Percentiles rank a stretch among this genome's conserved stretches.
Evolutionary conservation across 2,113 vertebrate genomes (phyloP).

Genomic region (Pao palembangensis): DNA sequence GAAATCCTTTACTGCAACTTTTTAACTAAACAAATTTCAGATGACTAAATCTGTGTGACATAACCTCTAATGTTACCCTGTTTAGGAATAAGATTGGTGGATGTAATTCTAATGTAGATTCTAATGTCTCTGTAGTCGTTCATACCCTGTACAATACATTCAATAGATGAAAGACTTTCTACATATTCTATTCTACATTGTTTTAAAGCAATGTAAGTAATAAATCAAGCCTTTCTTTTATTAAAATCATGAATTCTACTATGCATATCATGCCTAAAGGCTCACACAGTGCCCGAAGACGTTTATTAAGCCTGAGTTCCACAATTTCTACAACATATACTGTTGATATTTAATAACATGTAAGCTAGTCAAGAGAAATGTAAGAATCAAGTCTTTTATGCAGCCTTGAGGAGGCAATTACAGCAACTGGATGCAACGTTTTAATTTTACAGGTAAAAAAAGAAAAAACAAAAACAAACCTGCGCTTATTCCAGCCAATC

Average conservation of each 20-base stretch:
- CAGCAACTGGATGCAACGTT: constrained; percentile 39
- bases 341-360: constrained; percentile 5
- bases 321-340: constrained; percentile 15
- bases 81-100: too few species aligned
- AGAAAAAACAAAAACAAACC: not conserved
- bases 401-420: constrained; percentile 44
- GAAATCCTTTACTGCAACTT: not conserved
- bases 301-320: constrained; percentile 34
- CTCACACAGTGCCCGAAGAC: constrained; percentile 18
- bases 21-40: not conserved
- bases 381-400: constrained; percentile 20
- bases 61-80: not conserved
- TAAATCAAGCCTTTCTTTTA: constrained; percentile 12
- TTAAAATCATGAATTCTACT: constrained; percentile 1
- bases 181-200: constrained; percentile 6
- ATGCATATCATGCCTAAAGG: constrained; percentile 1
- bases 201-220: constrained; percentile 3
- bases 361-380: constrained; percentile 28
- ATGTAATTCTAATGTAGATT: not conserved
- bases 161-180: constrained; percentile 18
- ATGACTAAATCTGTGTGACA: not conserved
- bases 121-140: constrained; percentile 2
- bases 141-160: constrained; percentile 36
- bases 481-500: constrained; percentile 6
- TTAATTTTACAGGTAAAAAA: constrained; percentile 12